Evolutionary conservation across 2,113 vertebrate species (phyloP).

Genomic region (Argyrosomus japonicus): DNA sequence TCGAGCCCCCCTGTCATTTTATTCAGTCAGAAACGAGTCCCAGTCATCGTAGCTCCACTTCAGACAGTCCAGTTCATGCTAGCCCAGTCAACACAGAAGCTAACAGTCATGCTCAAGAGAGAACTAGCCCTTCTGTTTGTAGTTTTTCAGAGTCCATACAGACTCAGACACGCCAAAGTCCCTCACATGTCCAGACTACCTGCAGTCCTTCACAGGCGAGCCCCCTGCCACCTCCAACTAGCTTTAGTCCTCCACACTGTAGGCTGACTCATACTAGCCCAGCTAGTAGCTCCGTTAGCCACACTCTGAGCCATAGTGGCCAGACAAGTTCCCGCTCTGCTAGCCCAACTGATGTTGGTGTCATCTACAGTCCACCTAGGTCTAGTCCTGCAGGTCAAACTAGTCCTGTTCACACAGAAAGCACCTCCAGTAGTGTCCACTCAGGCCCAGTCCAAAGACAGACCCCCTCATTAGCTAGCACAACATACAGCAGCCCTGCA

Average conservation of each 20-base stretch:
- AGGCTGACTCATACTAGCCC: constrained; percentile 10
- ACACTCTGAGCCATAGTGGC: constrained; percentile 14
- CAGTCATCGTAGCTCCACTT: not conserved
- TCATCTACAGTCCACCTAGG: constrained; percentile 39
- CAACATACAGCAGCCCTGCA: constrained; percentile 27
- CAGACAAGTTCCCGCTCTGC: constrained; percentile 10
- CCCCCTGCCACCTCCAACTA: constrained; percentile 15
- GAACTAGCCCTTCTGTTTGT: not conserved
- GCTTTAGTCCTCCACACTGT: constrained; percentile 66
- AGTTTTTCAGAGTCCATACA: constrained; percentile 1
- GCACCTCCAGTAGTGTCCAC: constrained; percentile 28
- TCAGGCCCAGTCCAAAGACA: constrained; percentile 44
- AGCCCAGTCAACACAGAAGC: constrained; percentile 4
- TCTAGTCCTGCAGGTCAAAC: constrained; percentile 72
- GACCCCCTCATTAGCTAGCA: constrained; percentile 24
- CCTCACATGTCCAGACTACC: constrained; percentile 14
- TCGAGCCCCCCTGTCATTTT: not conserved
- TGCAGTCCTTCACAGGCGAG: constrained; percentile 29
- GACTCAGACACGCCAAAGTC: not conserved
- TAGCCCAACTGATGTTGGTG: not conserved
- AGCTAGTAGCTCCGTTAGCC: constrained; percentile 20
- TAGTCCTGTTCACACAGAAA: constrained; percentile 59
- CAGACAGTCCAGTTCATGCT: not conserved
- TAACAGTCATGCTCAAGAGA: not conserved
- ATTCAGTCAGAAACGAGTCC: constrained; percentile 14